Percentiles rank a stretch among this genome's conserved stretches.
These are phyloP conservation scores for Avahi laniger DNA, from an alignment of 2,797 vertebrate species.

Conservation along the genomic window DNA sequence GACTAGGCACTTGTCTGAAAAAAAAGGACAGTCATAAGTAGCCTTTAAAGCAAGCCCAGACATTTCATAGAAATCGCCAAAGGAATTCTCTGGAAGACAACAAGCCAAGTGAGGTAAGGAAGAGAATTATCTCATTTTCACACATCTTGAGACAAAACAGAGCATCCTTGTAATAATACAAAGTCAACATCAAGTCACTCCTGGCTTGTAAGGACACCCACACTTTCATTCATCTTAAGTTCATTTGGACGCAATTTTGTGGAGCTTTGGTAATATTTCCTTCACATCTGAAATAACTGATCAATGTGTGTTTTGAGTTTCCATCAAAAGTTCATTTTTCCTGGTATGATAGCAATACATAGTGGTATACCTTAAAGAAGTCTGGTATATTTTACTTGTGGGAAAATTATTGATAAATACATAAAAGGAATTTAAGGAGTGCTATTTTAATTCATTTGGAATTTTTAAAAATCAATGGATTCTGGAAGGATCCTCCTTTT, in stretches of 20 bases:
- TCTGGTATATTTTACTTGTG: background rate
- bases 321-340: background rate
- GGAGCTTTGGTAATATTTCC: background rate
- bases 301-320: background rate
- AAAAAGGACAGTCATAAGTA: background rate
- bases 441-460: conserved; percentile 25
- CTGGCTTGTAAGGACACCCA: background rate
- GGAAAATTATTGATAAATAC: background rate
- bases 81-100: background rate
- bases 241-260: background rate
- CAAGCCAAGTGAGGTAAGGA: background rate
- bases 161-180: background rate
- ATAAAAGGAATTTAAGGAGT: background rate
- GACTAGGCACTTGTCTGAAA: background rate
- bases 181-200: background rate
- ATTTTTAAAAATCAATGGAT: background rate
- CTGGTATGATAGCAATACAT: background rate
- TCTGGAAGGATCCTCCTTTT: background rate
- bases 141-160: conserved; percentile 1
- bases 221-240: background rate
- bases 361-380: background rate
- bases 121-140: background rate
- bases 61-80: background rate
- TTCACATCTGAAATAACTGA: background rate
- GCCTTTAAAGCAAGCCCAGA: background rate